Evolutionary conservation across 2,113 vertebrate species (phyloP).

Genomic region (Carassius carassius): DNA sequence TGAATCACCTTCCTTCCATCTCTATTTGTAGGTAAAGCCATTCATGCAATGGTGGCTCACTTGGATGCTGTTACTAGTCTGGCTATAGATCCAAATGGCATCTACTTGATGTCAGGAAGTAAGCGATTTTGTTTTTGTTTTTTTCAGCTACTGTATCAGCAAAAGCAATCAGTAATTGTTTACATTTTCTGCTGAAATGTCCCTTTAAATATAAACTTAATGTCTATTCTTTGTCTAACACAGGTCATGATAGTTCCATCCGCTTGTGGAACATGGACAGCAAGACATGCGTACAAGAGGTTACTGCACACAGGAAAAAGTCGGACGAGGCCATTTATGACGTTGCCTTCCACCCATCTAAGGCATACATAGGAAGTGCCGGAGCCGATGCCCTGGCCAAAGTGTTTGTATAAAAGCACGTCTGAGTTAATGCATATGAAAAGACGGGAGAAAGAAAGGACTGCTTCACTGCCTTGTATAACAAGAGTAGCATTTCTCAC

Average conservation of each 20-base stretch:
- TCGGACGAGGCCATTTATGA: constrained; percentile 98
- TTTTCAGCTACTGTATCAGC: too few species aligned
- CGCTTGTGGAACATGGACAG: constrained; percentile 99
- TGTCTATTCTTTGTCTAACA: constrained; percentile 31
- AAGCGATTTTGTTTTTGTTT: constrained; percentile 65
- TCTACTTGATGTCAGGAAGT: constrained; percentile 99
- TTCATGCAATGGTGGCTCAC: constrained; percentile 99
- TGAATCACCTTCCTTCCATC: not conserved
- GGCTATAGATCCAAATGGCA: constrained; percentile 98
- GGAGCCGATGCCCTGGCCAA: constrained; percentile 98
- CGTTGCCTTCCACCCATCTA: constrained; percentile 98
- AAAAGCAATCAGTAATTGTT: not conserved
- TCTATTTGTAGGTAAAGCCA: constrained; percentile 86
- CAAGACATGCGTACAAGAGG: constrained; percentile 98
- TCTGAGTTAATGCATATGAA: constrained; percentile 54
- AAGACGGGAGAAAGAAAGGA: constrained; percentile 61
- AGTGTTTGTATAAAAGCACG: constrained; percentile 87
- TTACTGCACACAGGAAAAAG: constrained; percentile 98
- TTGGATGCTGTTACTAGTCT: constrained; percentile 98
- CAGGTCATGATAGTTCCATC: constrained; percentile 98
- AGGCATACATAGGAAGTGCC: constrained; percentile 98
- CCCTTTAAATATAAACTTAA: not conserved
- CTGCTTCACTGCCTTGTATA: constrained; percentile 85
- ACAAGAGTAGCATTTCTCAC: constrained; percentile 76
- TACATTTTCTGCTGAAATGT: not conserved